phyloP scores from a whole-genome alignment of 2,888 invertebrate species.

The Arctia plantaginis region DNA sequence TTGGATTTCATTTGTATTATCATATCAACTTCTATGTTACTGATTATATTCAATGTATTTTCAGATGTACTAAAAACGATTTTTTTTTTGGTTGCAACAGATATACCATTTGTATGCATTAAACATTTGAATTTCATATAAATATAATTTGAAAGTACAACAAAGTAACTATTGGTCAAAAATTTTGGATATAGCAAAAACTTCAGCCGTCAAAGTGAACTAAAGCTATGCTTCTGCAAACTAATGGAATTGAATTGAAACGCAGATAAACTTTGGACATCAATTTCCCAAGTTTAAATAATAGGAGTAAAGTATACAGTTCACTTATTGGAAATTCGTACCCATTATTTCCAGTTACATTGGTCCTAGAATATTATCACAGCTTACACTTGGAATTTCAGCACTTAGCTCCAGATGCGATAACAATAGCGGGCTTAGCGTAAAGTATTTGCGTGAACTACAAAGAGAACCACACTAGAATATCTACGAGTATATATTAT shows the following conservation, averaged over 20 bases:
- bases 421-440: neutral
- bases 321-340: neutral
- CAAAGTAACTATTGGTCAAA: no score
- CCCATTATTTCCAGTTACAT: neutral
- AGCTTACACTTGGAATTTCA: neutral
- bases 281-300: neutral
- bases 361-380: neutral
- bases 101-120: no score
- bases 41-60: no score
- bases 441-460: no score
- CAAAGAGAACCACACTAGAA: no score
- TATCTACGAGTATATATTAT: no score
- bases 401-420: neutral
- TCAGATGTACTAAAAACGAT: no score
- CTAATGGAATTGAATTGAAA: neutral
- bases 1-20: no score
- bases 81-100: no score
- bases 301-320: neutral
- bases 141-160: no score
- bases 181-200: neutral
- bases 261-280: neutral
- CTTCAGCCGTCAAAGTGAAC: neutral
- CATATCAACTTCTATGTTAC: no score
- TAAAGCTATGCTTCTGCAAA: neutral
- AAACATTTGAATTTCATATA: no score